phyloP scores from a whole-genome alignment of 2,113 vertebrate genomes.

The Rhombomys opimus region DNA sequence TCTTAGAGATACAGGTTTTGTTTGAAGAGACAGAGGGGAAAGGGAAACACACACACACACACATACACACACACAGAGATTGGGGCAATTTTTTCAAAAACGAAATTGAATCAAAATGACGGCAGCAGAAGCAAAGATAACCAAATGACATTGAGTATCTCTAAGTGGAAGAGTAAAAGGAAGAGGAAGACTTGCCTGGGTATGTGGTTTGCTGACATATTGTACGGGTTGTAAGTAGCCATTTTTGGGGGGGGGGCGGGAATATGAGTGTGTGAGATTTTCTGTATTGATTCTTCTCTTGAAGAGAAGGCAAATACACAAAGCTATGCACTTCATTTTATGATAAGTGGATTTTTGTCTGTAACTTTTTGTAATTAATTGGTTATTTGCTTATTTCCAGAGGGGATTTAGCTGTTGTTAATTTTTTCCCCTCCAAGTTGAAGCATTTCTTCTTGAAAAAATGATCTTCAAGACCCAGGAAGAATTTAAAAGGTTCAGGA shows the following conservation, averaged over 20 bases:
- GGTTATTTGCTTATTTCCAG: slow-evolving; percentile 13
- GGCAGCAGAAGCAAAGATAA: neutral
- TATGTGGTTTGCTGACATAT: neutral
- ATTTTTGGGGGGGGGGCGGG: neutral
- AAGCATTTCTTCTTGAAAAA: neutral
- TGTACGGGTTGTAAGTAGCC: neutral
- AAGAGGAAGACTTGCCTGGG: neutral
- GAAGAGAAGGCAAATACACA: neutral
- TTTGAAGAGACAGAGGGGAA: neutral
- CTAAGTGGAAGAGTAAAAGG: neutral
- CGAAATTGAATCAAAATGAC: slow-evolving; percentile 3
- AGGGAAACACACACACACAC: neutral
- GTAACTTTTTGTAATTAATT: neutral
- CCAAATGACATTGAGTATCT: neutral
- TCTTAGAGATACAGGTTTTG: neutral
- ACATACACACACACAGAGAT: neutral
- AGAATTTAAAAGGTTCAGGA: neutral
- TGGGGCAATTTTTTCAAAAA: neutral
- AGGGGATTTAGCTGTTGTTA: neutral
- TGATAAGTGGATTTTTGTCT: neutral
- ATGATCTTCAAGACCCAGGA: neutral
- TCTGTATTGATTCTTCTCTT: neutral
- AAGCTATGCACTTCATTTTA: neutral
- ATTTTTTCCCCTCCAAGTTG: neutral
- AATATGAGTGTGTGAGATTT: neutral